Conservation (phyloP, 2,888 invertebrate species). For the Alloplasta piceator region DNA sequence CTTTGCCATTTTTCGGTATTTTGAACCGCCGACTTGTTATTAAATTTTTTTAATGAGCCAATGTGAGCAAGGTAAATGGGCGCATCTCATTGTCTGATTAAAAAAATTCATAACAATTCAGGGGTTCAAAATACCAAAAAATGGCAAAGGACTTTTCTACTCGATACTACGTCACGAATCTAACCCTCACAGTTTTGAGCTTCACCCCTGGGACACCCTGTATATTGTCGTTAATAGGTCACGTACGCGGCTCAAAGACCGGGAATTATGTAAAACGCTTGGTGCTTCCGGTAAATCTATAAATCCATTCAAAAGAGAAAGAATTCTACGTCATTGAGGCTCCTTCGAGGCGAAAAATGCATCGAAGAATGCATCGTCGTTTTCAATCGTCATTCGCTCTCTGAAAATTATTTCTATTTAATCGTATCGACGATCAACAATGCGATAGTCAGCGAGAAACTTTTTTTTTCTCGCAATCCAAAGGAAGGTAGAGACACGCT, state of each 20-base stretch:
- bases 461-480: not conserved
- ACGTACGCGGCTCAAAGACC: conserved; percentile 34
- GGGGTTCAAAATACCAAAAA: too few species aligned
- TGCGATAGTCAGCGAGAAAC: not conserved
- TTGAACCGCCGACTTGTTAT: too few species aligned
- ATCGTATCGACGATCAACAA: conserved; percentile 22
- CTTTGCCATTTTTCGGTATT: too few species aligned
- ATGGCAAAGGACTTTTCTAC: too few species aligned
- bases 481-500: not conserved
- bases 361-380: conserved; percentile 8
- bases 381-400: conserved; percentile 46
- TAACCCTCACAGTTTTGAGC: too few species aligned
- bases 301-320: conserved; percentile 52
- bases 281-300: conserved; percentile 53
- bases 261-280: conserved; percentile 33
- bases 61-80: too few species aligned
- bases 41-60: too few species aligned
- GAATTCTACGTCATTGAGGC: not conserved
- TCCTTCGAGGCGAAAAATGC: conserved; percentile 20
- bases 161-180: too few species aligned
- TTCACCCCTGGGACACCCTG: too few species aligned
- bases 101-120: too few species aligned
- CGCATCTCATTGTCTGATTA: too few species aligned
- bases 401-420: conserved; percentile 13
- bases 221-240: too few species aligned